These are phyloP conservation scores for Harpalus rubripes DNA, from an alignment of 2,888 invertebrate species.

Conservation along the genomic window DNA sequence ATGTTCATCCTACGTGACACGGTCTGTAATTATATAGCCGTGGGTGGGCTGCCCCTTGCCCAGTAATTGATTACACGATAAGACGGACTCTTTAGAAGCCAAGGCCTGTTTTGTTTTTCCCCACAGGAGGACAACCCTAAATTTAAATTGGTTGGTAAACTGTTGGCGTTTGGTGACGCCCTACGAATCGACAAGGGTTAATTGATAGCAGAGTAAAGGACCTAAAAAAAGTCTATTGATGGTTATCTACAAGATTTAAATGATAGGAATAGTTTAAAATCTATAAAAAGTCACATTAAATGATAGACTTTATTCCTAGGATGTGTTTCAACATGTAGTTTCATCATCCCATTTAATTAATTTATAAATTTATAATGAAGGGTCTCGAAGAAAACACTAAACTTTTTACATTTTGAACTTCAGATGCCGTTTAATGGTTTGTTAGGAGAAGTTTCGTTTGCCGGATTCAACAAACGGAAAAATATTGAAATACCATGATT, in stretches of 20 bases:
- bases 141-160: slow-evolving; percentile 69
- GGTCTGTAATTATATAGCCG: slow-evolving; percentile 71
- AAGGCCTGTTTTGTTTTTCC: slow-evolving; percentile 70
- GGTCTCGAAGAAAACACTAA: too few relatives aligned
- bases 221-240: slow-evolving; percentile 65
- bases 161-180: slow-evolving; percentile 58
- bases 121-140: slow-evolving; percentile 38
- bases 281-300: too few relatives aligned
- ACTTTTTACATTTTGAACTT: too few relatives aligned
- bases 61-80: slow-evolving; percentile 71
- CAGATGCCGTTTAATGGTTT: too few relatives aligned
- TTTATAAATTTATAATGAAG: too few relatives aligned
- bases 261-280: slow-evolving; percentile 51
- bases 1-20: slow-evolving; percentile 61
- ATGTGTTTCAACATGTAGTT: too few relatives aligned
- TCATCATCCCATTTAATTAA: too few relatives aligned
- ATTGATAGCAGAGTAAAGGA: not conserved
- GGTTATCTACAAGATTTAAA: not conserved
- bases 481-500: too few relatives aligned
- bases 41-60: slow-evolving; percentile 71
- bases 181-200: not conserved
- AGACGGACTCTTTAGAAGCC: slow-evolving; percentile 68
- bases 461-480: too few relatives aligned
- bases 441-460: too few relatives aligned
- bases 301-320: too few relatives aligned